Evolutionary conservation across 2,888 invertebrate genomes (phyloP).

Genomic region (Catocala sponsa): DNA sequence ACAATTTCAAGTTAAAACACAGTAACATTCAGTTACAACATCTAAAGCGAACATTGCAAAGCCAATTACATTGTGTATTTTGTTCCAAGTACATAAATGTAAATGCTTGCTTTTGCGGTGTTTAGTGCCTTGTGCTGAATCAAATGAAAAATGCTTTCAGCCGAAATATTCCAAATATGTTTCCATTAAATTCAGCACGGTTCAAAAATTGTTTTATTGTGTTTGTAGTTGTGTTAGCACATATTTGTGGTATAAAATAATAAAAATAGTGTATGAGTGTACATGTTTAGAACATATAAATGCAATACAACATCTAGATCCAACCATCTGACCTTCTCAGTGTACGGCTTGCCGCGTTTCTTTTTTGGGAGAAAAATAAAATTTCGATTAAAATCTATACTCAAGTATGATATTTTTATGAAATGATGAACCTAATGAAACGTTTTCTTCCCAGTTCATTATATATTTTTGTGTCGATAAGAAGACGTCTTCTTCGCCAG

Average conservation of each 20-base stretch:
- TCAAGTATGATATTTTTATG: slow-evolving; percentile 10
- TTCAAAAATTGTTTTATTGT: slow-evolving; percentile 46
- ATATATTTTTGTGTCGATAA: neutral
- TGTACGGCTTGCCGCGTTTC: slow-evolving; percentile 93
- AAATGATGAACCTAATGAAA: slow-evolving; percentile 6
- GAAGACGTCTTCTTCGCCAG: neutral
- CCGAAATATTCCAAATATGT: slow-evolving; percentile 3
- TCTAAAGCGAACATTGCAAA: slow-evolving; percentile 63
- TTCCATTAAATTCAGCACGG: slow-evolving; percentile 32
- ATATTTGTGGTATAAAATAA: slow-evolving; percentile 63
- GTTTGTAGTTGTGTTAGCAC: slow-evolving; percentile 74
- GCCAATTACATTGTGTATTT: slow-evolving; percentile 47
- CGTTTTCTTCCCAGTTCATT: neutral
- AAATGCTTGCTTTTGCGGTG: slow-evolving; percentile 33
- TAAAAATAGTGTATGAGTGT: slow-evolving; percentile 46
- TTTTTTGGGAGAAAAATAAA: slow-evolving; percentile 87
- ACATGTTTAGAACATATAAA: slow-evolving; percentile 74
- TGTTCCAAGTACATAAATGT: slow-evolving; percentile 36
- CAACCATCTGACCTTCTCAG: slow-evolving; percentile 92
- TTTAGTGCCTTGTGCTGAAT: slow-evolving; percentile 26
- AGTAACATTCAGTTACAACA: slow-evolving; percentile 61
- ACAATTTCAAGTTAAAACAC: slow-evolving; percentile 24
- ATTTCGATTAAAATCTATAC: slow-evolving; percentile 36
- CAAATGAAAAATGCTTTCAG: slow-evolving; percentile 30
- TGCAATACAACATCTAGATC: slow-evolving; percentile 78